Conservation (phyloP, 2,888 invertebrate genomes). For the Megaustenia siamemsis region DNA sequence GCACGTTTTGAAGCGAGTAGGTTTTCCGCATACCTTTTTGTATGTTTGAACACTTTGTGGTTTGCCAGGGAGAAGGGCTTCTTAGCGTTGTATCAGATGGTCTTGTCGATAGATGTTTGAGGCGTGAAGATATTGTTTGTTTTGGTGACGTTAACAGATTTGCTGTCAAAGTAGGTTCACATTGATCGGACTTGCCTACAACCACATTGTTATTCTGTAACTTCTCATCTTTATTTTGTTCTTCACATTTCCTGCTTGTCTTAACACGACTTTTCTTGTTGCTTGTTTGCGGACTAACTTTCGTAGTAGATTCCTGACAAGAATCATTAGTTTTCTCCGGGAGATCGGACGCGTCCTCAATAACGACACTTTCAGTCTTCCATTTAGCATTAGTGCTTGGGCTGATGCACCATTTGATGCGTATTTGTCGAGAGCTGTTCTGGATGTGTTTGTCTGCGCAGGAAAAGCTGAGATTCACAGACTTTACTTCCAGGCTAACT, state of each 20-base stretch:
- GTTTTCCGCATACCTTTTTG: background rate
- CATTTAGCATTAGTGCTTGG: background rate
- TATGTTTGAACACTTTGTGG: background rate
- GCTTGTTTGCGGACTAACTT: background rate
- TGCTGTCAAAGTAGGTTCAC: background rate
- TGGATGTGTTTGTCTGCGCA: background rate
- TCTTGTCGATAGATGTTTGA: background rate
- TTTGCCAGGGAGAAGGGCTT: background rate
- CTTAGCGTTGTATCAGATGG: conserved; percentile 9
- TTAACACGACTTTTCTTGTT: background rate
- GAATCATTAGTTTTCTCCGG: background rate
- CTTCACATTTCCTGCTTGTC: background rate
- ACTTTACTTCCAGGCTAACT: conserved; percentile 16
- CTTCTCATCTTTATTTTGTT: background rate
- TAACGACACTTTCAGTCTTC: background rate
- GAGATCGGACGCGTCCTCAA: background rate
- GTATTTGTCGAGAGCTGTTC: conserved; percentile 3
- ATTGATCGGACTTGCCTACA: background rate
- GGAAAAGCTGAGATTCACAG: background rate
- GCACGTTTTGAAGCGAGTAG: background rate
- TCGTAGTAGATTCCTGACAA: no score
- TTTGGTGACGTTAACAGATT: background rate
- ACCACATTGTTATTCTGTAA: background rate
- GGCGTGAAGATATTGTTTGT: background rate
- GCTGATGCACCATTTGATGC: background rate